Base-by-base conservation (phyloP, 2,113 vertebrate species). In the Sinosuthora webbiana region DNA sequence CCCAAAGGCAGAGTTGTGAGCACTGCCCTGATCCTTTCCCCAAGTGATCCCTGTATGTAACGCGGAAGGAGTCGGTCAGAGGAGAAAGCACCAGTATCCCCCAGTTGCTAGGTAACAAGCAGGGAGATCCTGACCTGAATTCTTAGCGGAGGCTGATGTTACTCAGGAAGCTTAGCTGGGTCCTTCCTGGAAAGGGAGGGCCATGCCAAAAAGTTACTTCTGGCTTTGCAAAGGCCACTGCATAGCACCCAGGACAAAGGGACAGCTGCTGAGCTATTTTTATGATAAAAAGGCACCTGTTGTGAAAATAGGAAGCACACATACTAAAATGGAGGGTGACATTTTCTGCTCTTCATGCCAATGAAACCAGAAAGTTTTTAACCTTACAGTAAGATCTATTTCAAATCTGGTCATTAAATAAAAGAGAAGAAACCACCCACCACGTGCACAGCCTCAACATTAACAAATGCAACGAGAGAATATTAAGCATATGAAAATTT, bases 71-170 rank as follows among this genome's bases (percentile, higher is more conserved):
- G 87, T 59, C 62, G 83, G 83, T 81, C 92, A 90, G 83, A 92
- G 81, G 68, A 94, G 92, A 96, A 97, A 95, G 76, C 96, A 97
- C 90, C 74, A 94, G 92, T 96, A 94, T 97, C 89, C 95, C 56
- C 90, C 68, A 96, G 97, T 98, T 98, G 97, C 97, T 98, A 98
- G 94, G 97, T 94, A 94, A 98, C 97, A 73, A 84, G 92, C 50
- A 91, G 89, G 93, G 95, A 95, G 96, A 95, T 97, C 95, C 97
- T 97, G 97, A 97, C 97, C 96, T 97, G 97, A 97, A 98, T 98
- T 97, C 95, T 97, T 97, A 96, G 96, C 0, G 5, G 53, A 94
- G 92, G 93, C 94, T 95, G 96, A 94, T 96, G 94, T 93, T 96
- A 89, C 94, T 94, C 89, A 53, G 94, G 79, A 97, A 94, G 93